Conservation (phyloP, 2,888 invertebrate species). For the Tetragonula carbonaria region DNA sequence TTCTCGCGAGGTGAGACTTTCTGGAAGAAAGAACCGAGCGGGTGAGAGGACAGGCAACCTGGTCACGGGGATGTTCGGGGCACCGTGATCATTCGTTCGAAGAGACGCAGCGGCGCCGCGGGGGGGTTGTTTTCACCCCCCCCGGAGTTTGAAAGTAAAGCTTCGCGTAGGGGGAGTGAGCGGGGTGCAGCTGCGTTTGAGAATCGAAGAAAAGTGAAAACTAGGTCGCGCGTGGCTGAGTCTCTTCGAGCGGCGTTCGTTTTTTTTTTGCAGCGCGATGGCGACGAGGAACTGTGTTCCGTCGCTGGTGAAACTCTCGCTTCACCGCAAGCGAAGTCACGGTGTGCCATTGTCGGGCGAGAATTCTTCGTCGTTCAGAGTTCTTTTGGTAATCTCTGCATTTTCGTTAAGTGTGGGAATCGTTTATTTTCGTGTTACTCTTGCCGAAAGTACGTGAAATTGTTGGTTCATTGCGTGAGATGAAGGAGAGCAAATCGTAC, state of each 20-base stretch:
- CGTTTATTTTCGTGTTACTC: not conserved
- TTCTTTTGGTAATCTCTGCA: no score
- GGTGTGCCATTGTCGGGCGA: no score
- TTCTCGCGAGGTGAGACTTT: constrained; percentile 42
- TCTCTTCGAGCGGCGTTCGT: constrained; percentile 3
- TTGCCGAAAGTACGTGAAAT: no score
- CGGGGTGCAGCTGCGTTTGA: no score
- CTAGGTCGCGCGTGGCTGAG: constrained; percentile 47
- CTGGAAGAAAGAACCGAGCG: constrained; percentile 61
- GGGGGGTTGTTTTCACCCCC: not conserved
- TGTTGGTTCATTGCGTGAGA: no score
- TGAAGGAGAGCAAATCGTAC: no score
- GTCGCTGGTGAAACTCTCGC: no score
- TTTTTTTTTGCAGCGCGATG: constrained; percentile 70
- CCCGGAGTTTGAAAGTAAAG: not conserved
- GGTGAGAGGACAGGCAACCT: constrained; percentile 37
- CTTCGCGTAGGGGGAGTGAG: not conserved
- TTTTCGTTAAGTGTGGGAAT: no score
- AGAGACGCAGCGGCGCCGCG: constrained; percentile 56
- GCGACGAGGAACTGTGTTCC: constrained; percentile 57
- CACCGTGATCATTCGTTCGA: constrained; percentile 49
- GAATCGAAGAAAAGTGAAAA: constrained; percentile 19
- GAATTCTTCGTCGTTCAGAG: no score
- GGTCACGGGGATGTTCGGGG: constrained; percentile 59
- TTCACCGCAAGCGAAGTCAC: no score